Evolutionary conservation across 2,888 invertebrate genomes (phyloP), one percentile per base, ranked within the genome.

Genomic region (Amphipyra tragopoginis): DNA sequence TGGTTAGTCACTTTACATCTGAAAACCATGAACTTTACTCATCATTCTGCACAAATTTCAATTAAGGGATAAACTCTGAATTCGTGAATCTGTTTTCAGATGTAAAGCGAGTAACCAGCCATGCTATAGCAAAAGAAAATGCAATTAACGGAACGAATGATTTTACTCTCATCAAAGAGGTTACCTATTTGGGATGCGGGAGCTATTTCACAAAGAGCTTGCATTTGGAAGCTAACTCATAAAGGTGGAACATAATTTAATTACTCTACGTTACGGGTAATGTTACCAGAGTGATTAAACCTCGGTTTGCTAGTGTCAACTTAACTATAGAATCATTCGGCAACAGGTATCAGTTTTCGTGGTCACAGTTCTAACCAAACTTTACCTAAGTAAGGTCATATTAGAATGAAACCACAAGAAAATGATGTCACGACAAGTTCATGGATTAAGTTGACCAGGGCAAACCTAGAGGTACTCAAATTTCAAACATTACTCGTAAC

Each of bases 41-140:
- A n/a, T n/a, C n/a, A n/a, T n/a, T n/a, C n/a, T n/a, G n/a, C n/a
- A n/a, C n/a, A n/a, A n/a, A n/a, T n/a, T n/a, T n/a, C n/a, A n/a
- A n/a, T n/a, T n/a, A n/a, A n/a, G n/a, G n/a, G n/a, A n/a, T n/a
- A n/a, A n/a, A n/a, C n/a, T n/a, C n/a, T n/a, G n/a, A n/a, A n/a
- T n/a, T n/a, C n/a, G n/a, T n/a, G n/a, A n/a, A n/a, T n/a, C n/a
- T n/a, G n/a, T n/a, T n/a, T n/a, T n/a, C n/a, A n/a, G n/a, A n/a
- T n/a, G n/a, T n/a, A n/a, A n/a, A n/a, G n/a, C n/a, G n/a, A n/a
- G n/a, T n/a, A n/a, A n/a, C n/a, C n/a, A n/a, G n/a, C n/a, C n/a
- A n/a, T n/a, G n/a, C n/a, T 50, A 45, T 49, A 55, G 54, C 53
- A 56, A 63, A 65, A 43, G 49, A 59, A 63, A 72, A 71, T 67